Base-by-base conservation (phyloP, 1,140 invertebrate genomes). In the Eulimnadia texana region DNA sequence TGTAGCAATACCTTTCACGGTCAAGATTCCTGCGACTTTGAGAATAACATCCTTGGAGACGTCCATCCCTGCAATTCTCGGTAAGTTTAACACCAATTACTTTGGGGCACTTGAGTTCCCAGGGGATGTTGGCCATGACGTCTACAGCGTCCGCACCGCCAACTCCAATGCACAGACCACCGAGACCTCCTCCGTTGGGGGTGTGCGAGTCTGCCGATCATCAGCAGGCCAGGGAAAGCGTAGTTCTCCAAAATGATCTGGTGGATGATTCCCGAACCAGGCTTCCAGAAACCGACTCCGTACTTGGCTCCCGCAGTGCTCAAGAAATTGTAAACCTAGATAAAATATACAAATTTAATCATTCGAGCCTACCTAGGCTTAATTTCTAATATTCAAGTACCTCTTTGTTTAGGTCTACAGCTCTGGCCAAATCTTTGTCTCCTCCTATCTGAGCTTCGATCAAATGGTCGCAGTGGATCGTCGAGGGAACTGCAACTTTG, bases 81-180 rank as follows among this genome's bases (percentile, higher is more conserved):
- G 92, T 98, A 25, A 99, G 77, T 66, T 98, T 92, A 1, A 99
- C 91, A 66, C 96, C 96, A 72, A 98, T 99, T 3, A 86, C 81
- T 63, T 99, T 95, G 0, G 97, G 97, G 71, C 97, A 99, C 72
- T 99, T 99, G 10, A 99, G 77, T 73, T 99, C 97, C 97, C 97
- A 99, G 1, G 97, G 93, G 64, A 99, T 93, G 71, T 89, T 82
- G n/a, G 96, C 97, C 97, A 99, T 99, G 2, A 99, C 97, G 75
- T 99, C 97, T 0, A 99, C 97, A 65, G 97, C 97, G 77, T 99
- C 97, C 64, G 97, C 97, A 67, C 97, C 97, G 68, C 97, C 97
- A 16, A 99, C 97, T 74, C 97, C 97, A 76, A 99, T 98, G 76
- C 97, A 99, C 1, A 99, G 77, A 66, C 96, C 90, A 54, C 96